Evolutionary conservation across 2,797 vertebrate species (phyloP), one percentile per base, ranked within the genome.

Genomic region (Aeoliscus strigatus): DNA sequence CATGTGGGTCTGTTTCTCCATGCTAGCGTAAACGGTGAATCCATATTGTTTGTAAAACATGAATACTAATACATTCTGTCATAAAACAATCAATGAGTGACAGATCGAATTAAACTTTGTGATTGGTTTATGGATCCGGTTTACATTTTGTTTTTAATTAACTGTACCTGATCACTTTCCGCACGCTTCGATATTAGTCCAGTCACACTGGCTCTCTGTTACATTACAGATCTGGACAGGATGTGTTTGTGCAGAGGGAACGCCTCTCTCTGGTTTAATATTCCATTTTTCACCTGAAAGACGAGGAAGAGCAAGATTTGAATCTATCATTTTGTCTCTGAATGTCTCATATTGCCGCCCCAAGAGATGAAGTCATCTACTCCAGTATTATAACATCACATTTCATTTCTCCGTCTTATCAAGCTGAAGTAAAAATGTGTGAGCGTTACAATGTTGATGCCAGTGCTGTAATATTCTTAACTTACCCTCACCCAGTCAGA

Each of bases 91-190:
- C 26, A 46, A 27, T 38, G 16, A 32, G 64, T 37, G 39, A 29
- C 17, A 12, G 43, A 30, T 68, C 60, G 30, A 33, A 58, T 75
- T 52, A 35, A 49, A 25, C 24, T 37, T 29, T 47, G 38, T 62
- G 36, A 66, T 57, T 58, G 43, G 39, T 52, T 55, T 60, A 73
- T 72, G 35, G 69, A 72, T 72, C 49, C 3, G 4, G n/a, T 5
- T 60, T 28, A 53, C 28, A 32, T 40, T 55, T 51, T 27, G 9
- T 27, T 48, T 61, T 41, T 66, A 56, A 18, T 38, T 41, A n/a
- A n/a, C n/a, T n/a, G n/a, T 39, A 23, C 66, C 62, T 44, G 27
- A 25, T 18, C 24, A 9, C 10, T 18, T 39, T 21, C 14, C 0
- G 35, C 12, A 55, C 21, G 55, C 26, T 53, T 52, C 60, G 58